A percentile compares a stretch with the other conserved stretches of the same genome.
Conservation (phyloP, 2,113 vertebrate species). For the Romanogobio albipinnatus region DNA sequence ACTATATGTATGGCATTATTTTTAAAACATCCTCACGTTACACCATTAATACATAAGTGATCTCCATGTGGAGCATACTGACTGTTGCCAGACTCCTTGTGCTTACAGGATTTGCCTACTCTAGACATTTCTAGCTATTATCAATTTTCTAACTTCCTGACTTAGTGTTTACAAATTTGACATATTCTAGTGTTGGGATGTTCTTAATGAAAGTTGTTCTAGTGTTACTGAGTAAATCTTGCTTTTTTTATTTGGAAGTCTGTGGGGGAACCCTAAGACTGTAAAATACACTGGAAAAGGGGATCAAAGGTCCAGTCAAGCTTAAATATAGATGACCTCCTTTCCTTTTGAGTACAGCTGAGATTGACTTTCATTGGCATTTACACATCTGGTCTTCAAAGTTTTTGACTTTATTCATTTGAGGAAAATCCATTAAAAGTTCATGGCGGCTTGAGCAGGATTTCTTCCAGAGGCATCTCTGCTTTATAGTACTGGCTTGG, state of each 20-base stretch:
- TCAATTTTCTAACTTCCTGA: neutral
- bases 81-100: too few relatives aligned
- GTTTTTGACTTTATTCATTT: constrained; percentile 16
- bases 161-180: neutral
- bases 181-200: neutral
- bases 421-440: constrained; percentile 32
- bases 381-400: constrained; percentile 10
- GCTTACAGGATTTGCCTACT: too few relatives aligned
- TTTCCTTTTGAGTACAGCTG: constrained; percentile 24
- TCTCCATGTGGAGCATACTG: too few relatives aligned
- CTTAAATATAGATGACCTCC: constrained; percentile 22
- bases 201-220: neutral
- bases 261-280: neutral
- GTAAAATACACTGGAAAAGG: neutral
- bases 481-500: constrained; percentile 15
- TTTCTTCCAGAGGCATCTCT: constrained; percentile 5
- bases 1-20: too few relatives aligned
- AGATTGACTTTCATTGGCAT: constrained; percentile 2
- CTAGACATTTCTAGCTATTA: neutral
- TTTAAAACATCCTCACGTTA: too few relatives aligned
- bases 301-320: constrained; percentile 4
- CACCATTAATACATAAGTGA: too few relatives aligned
- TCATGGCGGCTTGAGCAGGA: constrained; percentile 2
- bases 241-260: neutral
- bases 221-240: neutral